phyloP scores from a whole-genome alignment of 2,113 vertebrate species.

The Gymnocephalus cernua region DNA sequence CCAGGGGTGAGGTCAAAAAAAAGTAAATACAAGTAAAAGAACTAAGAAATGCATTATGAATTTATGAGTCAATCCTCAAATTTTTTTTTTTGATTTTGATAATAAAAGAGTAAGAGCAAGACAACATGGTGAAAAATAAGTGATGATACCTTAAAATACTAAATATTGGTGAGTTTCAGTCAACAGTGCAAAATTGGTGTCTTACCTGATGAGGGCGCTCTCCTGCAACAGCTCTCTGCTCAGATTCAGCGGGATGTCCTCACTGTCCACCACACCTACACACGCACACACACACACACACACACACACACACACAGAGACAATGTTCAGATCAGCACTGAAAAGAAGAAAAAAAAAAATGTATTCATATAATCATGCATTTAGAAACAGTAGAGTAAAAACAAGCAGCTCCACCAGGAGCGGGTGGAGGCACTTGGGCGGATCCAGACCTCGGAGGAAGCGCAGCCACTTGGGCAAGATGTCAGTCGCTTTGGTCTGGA shows the following conservation, averaged over 20 bases:
- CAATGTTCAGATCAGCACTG: neutral
- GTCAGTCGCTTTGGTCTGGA: constrained; percentile 95
- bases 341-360: neutral
- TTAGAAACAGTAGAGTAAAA: neutral
- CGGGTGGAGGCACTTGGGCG: too few species aligned
- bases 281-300: constrained; percentile 17
- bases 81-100: neutral
- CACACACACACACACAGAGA: neutral
- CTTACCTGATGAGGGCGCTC: constrained; percentile 93
- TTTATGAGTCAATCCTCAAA: neutral
- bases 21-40: neutral
- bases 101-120: neutral
- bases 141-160: neutral
- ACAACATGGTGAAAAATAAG: neutral
- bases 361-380: neutral
- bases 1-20: neutral
- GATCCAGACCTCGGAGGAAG: constrained; percentile 89
- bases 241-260: constrained; percentile 97
- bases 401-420: neutral
- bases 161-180: too few species aligned
- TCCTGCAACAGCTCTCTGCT: constrained; percentile 98
- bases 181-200: neutral
- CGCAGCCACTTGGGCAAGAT: constrained; percentile 97
- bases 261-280: constrained; percentile 97
- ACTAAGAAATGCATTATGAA: neutral